These are phyloP conservation scores for Crotophaga sulcirostris DNA, from an alignment of 2,113 vertebrate species.

Conservation along the genomic window DNA sequence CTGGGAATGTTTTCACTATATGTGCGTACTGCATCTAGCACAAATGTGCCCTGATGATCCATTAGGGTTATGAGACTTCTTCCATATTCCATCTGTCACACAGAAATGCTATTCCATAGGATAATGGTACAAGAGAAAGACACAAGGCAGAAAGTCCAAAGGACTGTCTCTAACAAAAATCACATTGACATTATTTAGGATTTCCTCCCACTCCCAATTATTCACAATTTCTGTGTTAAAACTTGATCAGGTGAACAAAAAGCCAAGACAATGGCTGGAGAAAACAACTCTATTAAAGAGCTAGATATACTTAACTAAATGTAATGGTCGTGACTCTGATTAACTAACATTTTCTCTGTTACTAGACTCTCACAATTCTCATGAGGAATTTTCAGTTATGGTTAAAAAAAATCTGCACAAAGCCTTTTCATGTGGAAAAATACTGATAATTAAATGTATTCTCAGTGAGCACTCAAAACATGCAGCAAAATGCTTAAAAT, in stretches of 20 bases:
- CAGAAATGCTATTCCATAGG: background rate
- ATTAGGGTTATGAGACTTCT: background rate
- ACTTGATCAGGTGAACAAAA: background rate
- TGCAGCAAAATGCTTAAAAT: background rate
- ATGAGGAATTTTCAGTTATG: background rate
- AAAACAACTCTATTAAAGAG: background rate
- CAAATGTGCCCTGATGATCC: background rate
- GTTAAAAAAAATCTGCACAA: background rate
- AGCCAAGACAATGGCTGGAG: background rate
- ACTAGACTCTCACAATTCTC: background rate
- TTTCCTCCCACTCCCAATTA: background rate
- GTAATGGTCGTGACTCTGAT: background rate
- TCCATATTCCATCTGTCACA: background rate
- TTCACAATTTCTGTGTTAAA: background rate
- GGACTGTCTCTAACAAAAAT: background rate
- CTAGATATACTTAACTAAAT: background rate
- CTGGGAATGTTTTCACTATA: background rate
- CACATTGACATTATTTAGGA: background rate
- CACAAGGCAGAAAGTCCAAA: background rate
- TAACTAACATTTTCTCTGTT: background rate
- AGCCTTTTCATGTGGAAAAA: background rate
- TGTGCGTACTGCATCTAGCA: background rate
- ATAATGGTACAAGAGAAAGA: background rate
- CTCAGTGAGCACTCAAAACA: background rate
- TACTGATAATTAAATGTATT: background rate